These are phyloP conservation scores for Scomber colias DNA, from an alignment of 2,113 vertebrate species.

Conservation along the genomic window DNA sequence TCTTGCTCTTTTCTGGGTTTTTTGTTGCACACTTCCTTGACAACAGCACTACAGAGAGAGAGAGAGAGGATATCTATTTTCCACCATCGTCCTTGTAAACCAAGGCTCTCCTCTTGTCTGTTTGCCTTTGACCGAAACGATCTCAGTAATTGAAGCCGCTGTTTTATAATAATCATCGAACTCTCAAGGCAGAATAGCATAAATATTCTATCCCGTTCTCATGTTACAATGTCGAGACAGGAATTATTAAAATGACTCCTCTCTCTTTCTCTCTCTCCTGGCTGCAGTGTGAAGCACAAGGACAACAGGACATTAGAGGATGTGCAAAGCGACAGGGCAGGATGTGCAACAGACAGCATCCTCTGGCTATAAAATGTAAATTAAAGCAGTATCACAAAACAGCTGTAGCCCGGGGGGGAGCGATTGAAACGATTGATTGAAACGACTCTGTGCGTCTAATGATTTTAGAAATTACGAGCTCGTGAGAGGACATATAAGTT, in stretches of 20 bases:
- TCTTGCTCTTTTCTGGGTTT: background rate
- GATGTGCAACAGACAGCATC: conserved; percentile 10
- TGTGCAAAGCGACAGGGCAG: too few species aligned
- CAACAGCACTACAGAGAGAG: background rate
- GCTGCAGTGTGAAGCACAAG: conserved; percentile 4
- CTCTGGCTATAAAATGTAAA: conserved; percentile 22
- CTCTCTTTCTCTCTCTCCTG: background rate
- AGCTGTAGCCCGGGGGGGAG: background rate
- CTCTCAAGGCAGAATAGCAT: conserved; percentile 7
- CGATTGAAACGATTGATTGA: background rate
- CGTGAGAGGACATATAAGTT: too few species aligned
- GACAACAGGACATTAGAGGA: background rate
- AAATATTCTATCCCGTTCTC: conserved; percentile 24
- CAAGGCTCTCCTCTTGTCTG: background rate
- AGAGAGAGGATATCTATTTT: conserved; percentile 12
- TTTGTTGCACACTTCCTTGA: background rate
- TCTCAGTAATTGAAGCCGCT: background rate
- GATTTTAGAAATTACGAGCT: background rate
- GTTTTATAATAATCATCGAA: conserved; percentile 29
- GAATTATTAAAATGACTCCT: conserved; percentile 21
- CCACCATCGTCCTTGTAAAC: background rate
- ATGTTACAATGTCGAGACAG: background rate
- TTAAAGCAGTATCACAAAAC: background rate
- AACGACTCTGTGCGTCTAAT: conserved; percentile 11
- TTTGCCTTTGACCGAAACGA: background rate